These are phyloP conservation scores for Drosophila kohkoa DNA, from an alignment of 1,140 invertebrate genomes.

Conservation along the genomic window DNA sequence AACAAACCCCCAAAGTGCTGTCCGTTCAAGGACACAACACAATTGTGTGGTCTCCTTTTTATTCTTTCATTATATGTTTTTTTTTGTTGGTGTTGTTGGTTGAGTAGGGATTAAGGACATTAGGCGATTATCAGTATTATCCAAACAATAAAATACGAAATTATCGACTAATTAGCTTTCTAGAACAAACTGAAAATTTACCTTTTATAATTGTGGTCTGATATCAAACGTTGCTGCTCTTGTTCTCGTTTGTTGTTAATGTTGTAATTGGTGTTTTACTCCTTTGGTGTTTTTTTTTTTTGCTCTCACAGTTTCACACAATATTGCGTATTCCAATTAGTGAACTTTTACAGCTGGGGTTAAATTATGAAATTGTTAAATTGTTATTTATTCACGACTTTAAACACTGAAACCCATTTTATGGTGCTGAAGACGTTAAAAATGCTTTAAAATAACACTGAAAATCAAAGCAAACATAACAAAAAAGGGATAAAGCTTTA, in stretches of 20 bases:
- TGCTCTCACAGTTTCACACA: constrained; percentile 9
- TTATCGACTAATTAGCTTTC: constrained; percentile 62
- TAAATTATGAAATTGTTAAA: constrained; percentile 18
- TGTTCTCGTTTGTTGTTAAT: not conserved
- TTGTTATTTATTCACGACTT: constrained; percentile 28
- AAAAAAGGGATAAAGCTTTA: constrained; percentile 32
- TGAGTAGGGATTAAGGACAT: constrained; percentile 20
- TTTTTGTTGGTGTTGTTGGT: constrained; percentile 11
- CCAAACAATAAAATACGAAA: constrained; percentile 65
- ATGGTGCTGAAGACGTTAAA: constrained; percentile 7
- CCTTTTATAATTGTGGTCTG: constrained; percentile 37
- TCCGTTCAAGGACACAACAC: constrained; percentile 38
- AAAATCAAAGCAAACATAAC: constrained; percentile 43
- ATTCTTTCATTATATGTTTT: not conserved
- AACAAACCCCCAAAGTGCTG: not conserved
- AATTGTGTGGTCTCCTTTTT: constrained; percentile 38
- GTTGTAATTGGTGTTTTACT: constrained; percentile 11
- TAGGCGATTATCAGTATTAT: constrained; percentile 67
- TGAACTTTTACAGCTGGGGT: not conserved
- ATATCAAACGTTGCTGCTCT: constrained; percentile 2
- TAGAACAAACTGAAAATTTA: constrained; percentile 55
- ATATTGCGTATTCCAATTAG: constrained; percentile 19
- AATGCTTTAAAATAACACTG: constrained; percentile 15
- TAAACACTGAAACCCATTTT: constrained; percentile 23
- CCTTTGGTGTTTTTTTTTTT: constrained; percentile 14